phyloP scores from a whole-genome alignment of 2,888 invertebrate genomes.

The Acanthopleura granulata region DNA sequence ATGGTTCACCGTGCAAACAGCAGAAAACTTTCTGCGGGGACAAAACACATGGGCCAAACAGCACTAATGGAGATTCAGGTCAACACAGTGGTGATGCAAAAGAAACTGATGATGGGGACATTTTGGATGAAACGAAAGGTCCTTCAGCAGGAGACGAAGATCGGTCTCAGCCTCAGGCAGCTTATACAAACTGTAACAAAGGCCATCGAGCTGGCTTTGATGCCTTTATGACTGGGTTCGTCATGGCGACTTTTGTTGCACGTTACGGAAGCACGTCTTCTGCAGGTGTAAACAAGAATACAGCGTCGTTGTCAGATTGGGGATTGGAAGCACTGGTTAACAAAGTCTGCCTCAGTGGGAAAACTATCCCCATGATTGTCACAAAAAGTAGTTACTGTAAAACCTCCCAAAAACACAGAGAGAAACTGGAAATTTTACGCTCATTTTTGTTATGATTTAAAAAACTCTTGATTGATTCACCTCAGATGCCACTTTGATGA shows the following conservation, averaged over 20 bases:
- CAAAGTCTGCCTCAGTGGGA: conserved; percentile 67
- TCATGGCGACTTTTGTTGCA: conserved; percentile 59
- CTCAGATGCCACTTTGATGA: no score
- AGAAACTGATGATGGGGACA: no score
- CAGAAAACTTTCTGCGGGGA: background rate
- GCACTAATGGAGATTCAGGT: background rate
- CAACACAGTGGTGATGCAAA: no score
- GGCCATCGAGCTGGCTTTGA: conserved; percentile 71
- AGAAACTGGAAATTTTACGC: conserved; percentile 38
- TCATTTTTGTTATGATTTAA: no score
- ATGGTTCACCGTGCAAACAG: background rate
- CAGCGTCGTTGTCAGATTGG: conserved; percentile 28
- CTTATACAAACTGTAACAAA: background rate
- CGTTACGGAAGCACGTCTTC: conserved; percentile 35
- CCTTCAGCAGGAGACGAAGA: conserved; percentile 33
- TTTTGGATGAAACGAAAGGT: no score
- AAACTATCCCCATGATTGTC: conserved; percentile 67
- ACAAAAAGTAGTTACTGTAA: conserved; percentile 65
- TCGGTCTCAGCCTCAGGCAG: no score
- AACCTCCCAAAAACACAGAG: conserved; percentile 58
- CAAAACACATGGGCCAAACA: background rate
- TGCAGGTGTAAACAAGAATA: background rate
- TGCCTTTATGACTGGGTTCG: conserved; percentile 71
- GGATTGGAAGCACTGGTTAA: conserved; percentile 58
- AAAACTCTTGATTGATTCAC: no score